phyloP scores from a whole-genome alignment of 2,888 invertebrate species.

The Limenitis camilla region DNA sequence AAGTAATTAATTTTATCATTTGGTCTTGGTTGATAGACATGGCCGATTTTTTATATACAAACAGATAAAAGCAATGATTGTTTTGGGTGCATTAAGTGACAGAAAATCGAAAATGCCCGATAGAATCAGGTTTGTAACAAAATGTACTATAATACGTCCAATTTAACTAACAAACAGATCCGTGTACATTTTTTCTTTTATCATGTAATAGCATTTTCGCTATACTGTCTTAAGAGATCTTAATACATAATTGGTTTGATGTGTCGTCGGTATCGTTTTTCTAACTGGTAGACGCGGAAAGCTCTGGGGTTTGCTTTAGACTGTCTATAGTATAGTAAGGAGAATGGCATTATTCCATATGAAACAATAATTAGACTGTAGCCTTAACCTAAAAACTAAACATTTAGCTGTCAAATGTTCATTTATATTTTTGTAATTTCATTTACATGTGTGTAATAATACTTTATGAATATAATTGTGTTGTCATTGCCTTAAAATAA shows the following conservation, averaged over 20 bases:
- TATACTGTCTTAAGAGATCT: constrained; percentile 1
- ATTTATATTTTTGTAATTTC: constrained; percentile 19
- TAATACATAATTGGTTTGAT: constrained; percentile 3
- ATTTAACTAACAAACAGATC: no score
- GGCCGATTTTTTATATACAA: no score
- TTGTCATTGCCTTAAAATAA: neutral
- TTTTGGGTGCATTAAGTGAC: no score
- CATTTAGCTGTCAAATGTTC: constrained; percentile 5
- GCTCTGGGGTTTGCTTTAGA: constrained; percentile 13
- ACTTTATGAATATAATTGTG: neutral
- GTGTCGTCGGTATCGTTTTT: constrained; percentile 6
- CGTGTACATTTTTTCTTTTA: neutral
- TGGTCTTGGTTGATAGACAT: no score
- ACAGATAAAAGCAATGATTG: no score
- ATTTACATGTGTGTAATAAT: neutral
- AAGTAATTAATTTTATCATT: no score
- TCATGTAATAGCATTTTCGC: neutral
- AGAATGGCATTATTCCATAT: constrained; percentile 16
- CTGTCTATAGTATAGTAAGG: constrained; percentile 8
- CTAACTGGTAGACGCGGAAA: constrained; percentile 12
- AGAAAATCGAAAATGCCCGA: neutral
- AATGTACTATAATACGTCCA: no score
- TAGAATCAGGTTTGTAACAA: no score
- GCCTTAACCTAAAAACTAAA: neutral
- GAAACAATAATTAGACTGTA: constrained; percentile 11